Percentiles rank a stretch among this genome's conserved stretches.
Evolutionary conservation across 2,888 invertebrate genomes (phyloP).

Genomic region (Drosophila falleni): DNA sequence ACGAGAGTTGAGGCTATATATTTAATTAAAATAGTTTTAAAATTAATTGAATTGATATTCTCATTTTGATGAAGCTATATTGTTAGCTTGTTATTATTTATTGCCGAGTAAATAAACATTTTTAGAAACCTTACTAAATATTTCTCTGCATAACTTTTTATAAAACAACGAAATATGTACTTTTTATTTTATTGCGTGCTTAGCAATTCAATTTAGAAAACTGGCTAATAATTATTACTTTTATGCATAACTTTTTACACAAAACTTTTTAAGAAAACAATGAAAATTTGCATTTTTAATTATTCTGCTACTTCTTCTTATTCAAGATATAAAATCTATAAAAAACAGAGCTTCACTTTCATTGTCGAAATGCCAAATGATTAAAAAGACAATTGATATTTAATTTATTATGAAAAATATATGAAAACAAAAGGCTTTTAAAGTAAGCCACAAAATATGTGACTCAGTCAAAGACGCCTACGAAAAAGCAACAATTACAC

Average conservation of each 20-base stretch:
- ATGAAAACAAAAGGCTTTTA: conserved; percentile 32
- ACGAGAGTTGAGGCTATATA: background rate
- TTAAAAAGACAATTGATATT: conserved; percentile 61
- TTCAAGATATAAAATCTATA: conserved; percentile 6
- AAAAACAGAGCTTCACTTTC: conserved; percentile 9
- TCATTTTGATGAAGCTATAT: background rate
- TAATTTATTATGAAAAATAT: conserved; percentile 45
- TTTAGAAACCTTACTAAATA: background rate
- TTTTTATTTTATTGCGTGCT: no score
- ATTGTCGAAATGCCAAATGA: conserved; percentile 67
- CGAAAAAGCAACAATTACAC: conserved; percentile 40
- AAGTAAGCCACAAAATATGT: conserved; percentile 27
- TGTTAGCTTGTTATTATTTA: background rate
- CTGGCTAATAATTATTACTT: background rate
- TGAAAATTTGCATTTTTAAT: background rate
- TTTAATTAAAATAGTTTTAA: conserved; percentile 3
- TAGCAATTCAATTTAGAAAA: no score
- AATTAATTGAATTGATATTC: background rate
- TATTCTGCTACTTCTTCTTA: conserved; percentile 7
- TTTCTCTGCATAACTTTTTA: no score
- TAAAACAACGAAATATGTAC: no score
- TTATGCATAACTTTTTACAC: background rate
- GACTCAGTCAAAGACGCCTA: conserved; percentile 47
- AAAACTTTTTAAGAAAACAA: background rate
- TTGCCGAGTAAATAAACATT: background rate